phyloP scores from a whole-genome alignment of 2,113 vertebrate genomes.

The Empidonax alnorum region DNA sequence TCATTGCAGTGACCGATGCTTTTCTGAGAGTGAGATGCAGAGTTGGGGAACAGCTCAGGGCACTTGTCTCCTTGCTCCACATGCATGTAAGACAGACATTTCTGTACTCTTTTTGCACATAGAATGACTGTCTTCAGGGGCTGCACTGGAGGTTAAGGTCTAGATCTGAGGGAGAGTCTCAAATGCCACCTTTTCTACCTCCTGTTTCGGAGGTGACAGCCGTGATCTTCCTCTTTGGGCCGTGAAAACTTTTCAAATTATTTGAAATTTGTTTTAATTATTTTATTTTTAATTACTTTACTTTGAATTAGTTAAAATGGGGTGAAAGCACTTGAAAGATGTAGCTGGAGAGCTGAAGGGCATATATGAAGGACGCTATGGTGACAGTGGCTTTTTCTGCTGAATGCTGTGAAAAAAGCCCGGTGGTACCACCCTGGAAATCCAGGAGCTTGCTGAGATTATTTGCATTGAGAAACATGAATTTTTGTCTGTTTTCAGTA shows the following conservation, averaged over 20 bases:
- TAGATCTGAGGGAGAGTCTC: neutral
- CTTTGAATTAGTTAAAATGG: neutral
- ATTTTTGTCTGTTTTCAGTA: neutral
- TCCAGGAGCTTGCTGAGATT: neutral
- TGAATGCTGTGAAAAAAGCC: neutral
- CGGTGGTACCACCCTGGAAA: neutral
- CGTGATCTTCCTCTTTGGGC: neutral
- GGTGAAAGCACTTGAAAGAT: neutral
- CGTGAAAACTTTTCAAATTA: neutral
- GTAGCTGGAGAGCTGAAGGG: neutral
- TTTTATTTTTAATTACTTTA: neutral
- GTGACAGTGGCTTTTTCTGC: neutral
- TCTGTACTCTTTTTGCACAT: rapidly evolving
- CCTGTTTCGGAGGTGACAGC: neutral
- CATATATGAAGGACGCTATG: rapidly evolving
- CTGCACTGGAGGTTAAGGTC: neutral
- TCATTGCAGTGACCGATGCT: neutral
- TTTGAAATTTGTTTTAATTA: neutral
- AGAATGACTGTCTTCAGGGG: rapidly evolving
- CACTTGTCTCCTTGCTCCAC: neutral
- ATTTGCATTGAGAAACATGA: neutral
- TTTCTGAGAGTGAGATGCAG: neutral
- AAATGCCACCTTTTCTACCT: neutral
- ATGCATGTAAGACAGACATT: rapidly evolving
- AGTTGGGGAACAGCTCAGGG: neutral